Evolutionary conservation across 2,797 vertebrate species (phyloP), one percentile per base, ranked within the genome.

Genomic region (Rhabdophis nuchalis): DNA sequence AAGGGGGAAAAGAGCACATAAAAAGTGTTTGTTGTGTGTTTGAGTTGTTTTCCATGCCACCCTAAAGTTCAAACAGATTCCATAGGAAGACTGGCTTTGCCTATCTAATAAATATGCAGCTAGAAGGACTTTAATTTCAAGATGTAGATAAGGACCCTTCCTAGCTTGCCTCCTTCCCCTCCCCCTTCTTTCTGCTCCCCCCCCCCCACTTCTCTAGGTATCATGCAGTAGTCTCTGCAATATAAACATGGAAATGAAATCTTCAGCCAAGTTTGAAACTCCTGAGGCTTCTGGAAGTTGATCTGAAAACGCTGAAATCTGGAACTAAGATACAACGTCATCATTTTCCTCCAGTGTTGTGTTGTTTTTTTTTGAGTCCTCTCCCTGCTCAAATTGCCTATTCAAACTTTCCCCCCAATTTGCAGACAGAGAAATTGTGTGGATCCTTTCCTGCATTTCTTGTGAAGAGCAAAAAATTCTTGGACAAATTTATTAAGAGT

Each of bases 141-240:
- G 72, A 82, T 46, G 36, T 23, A 82, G 72, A 4, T 36, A 82
- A 20, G 20, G 11, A 82, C 7, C 7, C 32, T 46, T 41, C 20
- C 36, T 41, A 82, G 72, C 9, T 41, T 82, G 36, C 8, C 36
- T 72, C 14, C 2, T 9, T 16, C 16, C 9, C 13, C 29, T 13
- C 13, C 13, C 3, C 61, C 60, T 0, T 5, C 5, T 5, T n/a
- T 3, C 3, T 14, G 23, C 1, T 0, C 25, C 20, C 60, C 13
- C 12, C 13, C 29, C 14, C n/a, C 3, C 8, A 4, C 72, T 68
- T 68, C 14, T 68, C 5, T 68, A 68, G 29, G 6, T 68, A 68
- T 32, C 29, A 68, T 32, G 14, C 36, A 41, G 20, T 77, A 41
- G 72, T 9, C 10, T 46, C 4, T 46, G 9, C 72, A 82, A 46